phyloP scores from a whole-genome alignment of 2,888 invertebrate species.

The Metallyticus violacea region DNA sequence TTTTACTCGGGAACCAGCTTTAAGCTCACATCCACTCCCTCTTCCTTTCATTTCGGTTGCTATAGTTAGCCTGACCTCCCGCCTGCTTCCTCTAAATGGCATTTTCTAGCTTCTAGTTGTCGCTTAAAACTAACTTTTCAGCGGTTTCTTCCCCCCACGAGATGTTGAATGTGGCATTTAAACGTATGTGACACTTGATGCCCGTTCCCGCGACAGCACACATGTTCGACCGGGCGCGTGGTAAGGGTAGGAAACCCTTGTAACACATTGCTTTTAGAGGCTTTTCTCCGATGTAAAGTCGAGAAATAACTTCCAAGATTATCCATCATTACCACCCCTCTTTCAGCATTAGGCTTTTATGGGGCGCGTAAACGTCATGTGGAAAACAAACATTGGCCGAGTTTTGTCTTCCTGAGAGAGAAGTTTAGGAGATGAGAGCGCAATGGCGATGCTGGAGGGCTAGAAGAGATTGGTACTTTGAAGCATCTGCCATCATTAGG shows the following conservation, averaged over 20 bases:
- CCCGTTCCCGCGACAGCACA: not conserved
- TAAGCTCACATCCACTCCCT: not conserved
- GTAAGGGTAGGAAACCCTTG: not conserved
- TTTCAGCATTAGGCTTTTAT: too few species aligned
- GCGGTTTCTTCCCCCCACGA: not conserved
- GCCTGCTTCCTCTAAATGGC: not conserved
- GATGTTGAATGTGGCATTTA: not conserved
- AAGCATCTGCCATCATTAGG: too few species aligned
- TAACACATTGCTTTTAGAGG: not conserved
- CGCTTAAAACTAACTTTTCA: slow-evolving; percentile 2
- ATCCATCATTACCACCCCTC: not conserved
- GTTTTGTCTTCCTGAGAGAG: too few species aligned
- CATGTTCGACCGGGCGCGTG: not conserved
- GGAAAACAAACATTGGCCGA: not conserved
- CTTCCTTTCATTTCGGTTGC: not conserved
- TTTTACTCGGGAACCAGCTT: not conserved
- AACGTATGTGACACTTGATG: not conserved
- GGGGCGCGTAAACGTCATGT: not conserved
- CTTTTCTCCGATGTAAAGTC: too few species aligned
- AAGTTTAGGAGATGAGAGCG: too few species aligned
- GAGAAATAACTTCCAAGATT: not conserved
- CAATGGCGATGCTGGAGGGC: too few species aligned
- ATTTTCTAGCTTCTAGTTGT: not conserved
- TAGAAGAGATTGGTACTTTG: too few species aligned
- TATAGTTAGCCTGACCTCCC: not conserved